Evolutionary conservation across 2,888 invertebrate species (phyloP).

Genomic region (Atethmia centrago): DNA sequence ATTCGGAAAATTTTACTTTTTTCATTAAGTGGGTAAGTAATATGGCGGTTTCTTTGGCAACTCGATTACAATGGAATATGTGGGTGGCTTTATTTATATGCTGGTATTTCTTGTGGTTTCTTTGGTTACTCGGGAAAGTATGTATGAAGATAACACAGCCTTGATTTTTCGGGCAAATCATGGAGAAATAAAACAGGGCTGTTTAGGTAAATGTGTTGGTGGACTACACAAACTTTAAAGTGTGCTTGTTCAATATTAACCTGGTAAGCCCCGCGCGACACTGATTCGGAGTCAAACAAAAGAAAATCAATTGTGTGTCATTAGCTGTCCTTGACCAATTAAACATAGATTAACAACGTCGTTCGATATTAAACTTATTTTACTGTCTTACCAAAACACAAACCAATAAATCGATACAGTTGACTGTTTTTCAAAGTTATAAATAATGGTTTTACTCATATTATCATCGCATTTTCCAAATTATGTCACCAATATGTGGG

Average conservation of each 20-base stretch:
- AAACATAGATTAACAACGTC: background rate
- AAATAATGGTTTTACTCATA: background rate
- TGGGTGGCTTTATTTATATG: background rate
- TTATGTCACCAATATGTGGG: background rate
- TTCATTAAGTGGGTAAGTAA: conserved; percentile 42
- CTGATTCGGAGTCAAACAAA: too few relatives aligned
- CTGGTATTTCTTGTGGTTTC: background rate
- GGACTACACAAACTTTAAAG: too few relatives aligned
- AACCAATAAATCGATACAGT: too few relatives aligned
- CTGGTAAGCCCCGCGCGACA: too few relatives aligned
- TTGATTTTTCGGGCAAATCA: too few relatives aligned
- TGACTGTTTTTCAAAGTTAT: background rate
- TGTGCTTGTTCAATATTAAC: background rate
- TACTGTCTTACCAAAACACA: too few relatives aligned
- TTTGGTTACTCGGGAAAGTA: background rate
- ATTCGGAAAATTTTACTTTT: conserved; percentile 45
- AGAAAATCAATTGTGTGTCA: too few relatives aligned
- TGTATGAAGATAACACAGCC: too few relatives aligned
- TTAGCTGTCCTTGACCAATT: too few relatives aligned
- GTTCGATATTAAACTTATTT: background rate
- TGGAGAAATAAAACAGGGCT: too few relatives aligned
- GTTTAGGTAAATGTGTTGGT: background rate
- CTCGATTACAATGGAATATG: conserved; percentile 30
- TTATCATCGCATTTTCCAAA: background rate
- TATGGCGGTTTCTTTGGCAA: conserved; percentile 42